Percentiles rank a stretch among this genome's conserved stretches.
phyloP scores from a whole-genome alignment of 2,113 vertebrate species.

The Hippocampus guttulatus region DNA sequence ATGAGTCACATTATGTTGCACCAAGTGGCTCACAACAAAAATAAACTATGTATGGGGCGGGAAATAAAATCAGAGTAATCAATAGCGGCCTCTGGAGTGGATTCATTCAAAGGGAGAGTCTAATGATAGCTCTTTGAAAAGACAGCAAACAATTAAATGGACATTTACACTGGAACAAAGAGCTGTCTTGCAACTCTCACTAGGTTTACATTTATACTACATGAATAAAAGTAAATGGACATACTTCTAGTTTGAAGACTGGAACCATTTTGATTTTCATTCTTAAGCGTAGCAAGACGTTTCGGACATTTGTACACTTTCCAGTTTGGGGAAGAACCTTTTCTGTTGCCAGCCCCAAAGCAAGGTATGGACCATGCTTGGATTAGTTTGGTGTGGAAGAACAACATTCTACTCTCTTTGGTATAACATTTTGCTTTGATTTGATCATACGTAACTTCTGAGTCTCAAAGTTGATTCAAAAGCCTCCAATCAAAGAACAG shows the following conservation, averaged over 20 bases:
- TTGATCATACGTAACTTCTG: neutral
- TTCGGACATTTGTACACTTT: no score
- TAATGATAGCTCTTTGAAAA: neutral
- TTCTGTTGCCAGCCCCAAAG: no score
- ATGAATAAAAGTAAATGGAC: neutral
- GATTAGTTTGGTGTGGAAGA: no score
- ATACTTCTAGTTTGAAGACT: neutral
- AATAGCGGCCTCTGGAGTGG: neutral
- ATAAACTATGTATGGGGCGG: slow-evolving; percentile 23
- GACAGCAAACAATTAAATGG: neutral
- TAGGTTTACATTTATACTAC: neutral
- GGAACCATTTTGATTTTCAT: no score
- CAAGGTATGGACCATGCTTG: no score
- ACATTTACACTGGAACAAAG: neutral
- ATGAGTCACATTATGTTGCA: slow-evolving; percentile 47
- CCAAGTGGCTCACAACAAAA: slow-evolving; percentile 16
- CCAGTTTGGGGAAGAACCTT: no score
- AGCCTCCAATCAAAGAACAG: neutral
- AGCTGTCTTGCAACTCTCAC: neutral
- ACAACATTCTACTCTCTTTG: no score
- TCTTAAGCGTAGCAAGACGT: no score
- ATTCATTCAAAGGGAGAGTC: neutral
- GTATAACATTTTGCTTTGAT: no score
- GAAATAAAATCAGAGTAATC: slow-evolving; percentile 3
- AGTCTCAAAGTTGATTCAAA: neutral